Evolutionary conservation across 2,888 invertebrate genomes (phyloP).

Genomic region (Campoplex nolae): DNA sequence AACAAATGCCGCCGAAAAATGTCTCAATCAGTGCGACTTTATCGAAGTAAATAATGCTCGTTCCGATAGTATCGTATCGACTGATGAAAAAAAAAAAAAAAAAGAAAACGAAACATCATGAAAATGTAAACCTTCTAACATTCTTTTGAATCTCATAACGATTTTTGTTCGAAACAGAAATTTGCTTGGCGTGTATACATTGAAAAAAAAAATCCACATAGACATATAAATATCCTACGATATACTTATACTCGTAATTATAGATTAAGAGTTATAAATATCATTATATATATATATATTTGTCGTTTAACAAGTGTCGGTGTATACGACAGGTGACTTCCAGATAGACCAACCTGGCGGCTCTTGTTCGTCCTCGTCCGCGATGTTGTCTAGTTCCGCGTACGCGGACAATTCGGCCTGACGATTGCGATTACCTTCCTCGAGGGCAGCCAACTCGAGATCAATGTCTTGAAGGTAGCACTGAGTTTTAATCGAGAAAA

Average conservation of each 20-base stretch:
- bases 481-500: slow-evolving; percentile 70
- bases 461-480: slow-evolving; percentile 84
- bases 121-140: background rate
- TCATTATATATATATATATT: slow-evolving; percentile 5
- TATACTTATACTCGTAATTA: slow-evolving; percentile 23
- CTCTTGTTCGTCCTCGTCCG: slow-evolving; percentile 83
- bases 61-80: no score
- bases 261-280: background rate
- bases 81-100: background rate
- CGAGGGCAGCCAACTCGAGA: slow-evolving; percentile 82
- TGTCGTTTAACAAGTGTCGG: slow-evolving; percentile 8
- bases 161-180: slow-evolving; percentile 64
- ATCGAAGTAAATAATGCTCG: background rate
- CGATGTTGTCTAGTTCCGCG: slow-evolving; percentile 83
- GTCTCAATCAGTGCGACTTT: background rate
- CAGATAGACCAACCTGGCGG: slow-evolving; percentile 81
- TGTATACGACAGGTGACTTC: slow-evolving; percentile 56
- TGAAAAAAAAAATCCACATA: slow-evolving; percentile 22
- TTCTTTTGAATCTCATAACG: slow-evolving; percentile 30
- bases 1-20: background rate
- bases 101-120: background rate
- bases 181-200: slow-evolving; percentile 13
- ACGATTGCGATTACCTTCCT: slow-evolving; percentile 82
- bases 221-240: slow-evolving; percentile 21
- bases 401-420: slow-evolving; percentile 82